Conservation (phyloP, 2,797 vertebrate genomes). For the Paedocypris micromegethes region DNA sequence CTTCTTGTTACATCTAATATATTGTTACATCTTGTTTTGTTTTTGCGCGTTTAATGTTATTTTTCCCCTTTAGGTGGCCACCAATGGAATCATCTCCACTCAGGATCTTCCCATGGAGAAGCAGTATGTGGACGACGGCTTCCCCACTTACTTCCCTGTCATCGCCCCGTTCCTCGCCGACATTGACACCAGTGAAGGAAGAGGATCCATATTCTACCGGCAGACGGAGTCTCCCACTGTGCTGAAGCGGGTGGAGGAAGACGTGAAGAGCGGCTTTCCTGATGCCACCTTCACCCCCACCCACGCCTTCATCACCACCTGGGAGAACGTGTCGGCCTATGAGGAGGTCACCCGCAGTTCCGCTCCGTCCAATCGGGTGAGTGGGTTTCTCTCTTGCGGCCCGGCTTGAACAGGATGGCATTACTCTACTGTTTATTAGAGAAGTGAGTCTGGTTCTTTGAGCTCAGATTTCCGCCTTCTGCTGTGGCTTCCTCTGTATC, state of each 20-base stretch:
- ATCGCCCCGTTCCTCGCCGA: slow-evolving; percentile 91
- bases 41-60: neutral
- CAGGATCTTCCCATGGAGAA: slow-evolving; percentile 93
- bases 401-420: slow-evolving; percentile 6
- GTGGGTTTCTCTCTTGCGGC: slow-evolving; percentile 16
- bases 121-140: slow-evolving; percentile 90
- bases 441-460: too few relatives aligned
- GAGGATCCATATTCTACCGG: slow-evolving; percentile 82
- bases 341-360: slow-evolving; percentile 65
- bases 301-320: slow-evolving; percentile 79
- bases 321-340: slow-evolving; percentile 85
- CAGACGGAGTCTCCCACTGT: slow-evolving; percentile 73
- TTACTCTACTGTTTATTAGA: neutral
- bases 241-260: slow-evolving; percentile 67
- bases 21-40: neutral
- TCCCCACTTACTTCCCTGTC: slow-evolving; percentile 91
- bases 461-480: too few relatives aligned
- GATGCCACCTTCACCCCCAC: slow-evolving; percentile 69
- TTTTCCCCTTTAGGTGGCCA: slow-evolving; percentile 76
- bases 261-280: slow-evolving; percentile 79
- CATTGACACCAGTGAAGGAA: slow-evolving; percentile 82
- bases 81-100: slow-evolving; percentile 94
- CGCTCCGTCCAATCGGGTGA: slow-evolving; percentile 73
- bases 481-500: neutral
- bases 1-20: neutral